Evolutionary conservation across 2,797 vertebrate genomes (phyloP), one percentile per base, ranked within the genome.

Genomic region (Typhlichthys subterraneus): DNA sequence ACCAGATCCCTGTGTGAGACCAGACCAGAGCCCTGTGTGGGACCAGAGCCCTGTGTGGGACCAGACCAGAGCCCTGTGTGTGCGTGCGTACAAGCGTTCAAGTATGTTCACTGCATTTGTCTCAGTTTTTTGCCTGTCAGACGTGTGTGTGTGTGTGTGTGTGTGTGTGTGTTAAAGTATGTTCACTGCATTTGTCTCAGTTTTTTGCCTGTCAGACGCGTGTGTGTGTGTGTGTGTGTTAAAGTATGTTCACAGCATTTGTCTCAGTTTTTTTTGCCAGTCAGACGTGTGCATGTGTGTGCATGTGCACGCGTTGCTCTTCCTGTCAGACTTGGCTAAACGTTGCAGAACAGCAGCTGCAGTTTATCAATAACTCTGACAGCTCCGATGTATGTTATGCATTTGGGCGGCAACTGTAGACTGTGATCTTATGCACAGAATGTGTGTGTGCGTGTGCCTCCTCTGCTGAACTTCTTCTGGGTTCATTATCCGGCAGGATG

Each of bases 341-440:
- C 85, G 87, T 85, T 81, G 84, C 83, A 77, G 80, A 87, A 84
- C 87, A 87, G 84, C 84, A 50, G 68, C 33, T 69, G 75, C 81
- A 76, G 83, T 82, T 88, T 85, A 88, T 87, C 87, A 88, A 89
- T 86, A 87, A 85, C 81, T 70, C 76, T 85, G 85, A 86, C 87
- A 82, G 72, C 64, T 55, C 19, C 85, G 87, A 91, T 89, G 84
- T 85, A 88, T 83, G 79, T 58, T 73, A 63, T 60, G 70, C 79
- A 72, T 82, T 87, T 70, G 69, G 75, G 79, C 80, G 19, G 19
- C 19, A 23, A 19, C 17, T 19, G 1, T 19, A 19, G 19, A 23
- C 19, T 3, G 19, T 23, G 19, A 23, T 1, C 19, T 19, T 19
- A 19, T 19, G 19, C 19, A 19, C 83, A 76, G 63, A 74, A 85